Conservation (phyloP, 2,888 invertebrate species). For the Malacosoma neustria region DNA sequence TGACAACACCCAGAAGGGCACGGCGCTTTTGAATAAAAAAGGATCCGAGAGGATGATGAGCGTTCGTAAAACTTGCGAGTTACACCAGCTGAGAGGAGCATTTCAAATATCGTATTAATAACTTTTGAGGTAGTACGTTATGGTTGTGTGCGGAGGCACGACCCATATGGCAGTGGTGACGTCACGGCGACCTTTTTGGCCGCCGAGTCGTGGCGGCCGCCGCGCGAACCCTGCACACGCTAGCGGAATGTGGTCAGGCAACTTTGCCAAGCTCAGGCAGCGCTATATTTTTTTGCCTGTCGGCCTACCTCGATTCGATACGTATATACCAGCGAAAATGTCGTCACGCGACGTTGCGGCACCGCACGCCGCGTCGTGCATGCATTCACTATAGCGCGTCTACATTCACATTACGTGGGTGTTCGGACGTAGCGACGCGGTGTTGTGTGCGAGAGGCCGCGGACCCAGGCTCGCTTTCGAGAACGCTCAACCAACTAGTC, state of each 20-base stretch:
- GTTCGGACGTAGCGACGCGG: slow-evolving; percentile 48
- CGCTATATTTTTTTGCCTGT: slow-evolving; percentile 67
- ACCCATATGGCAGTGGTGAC: slow-evolving; percentile 63
- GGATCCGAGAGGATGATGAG: no score
- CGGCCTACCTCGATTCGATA: slow-evolving; percentile 68
- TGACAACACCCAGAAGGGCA: no score
- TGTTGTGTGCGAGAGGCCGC: slow-evolving; percentile 62
- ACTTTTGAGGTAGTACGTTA: slow-evolving; percentile 42
- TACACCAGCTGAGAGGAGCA: no score
- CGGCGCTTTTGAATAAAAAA: no score
- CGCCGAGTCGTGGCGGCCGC: slow-evolving; percentile 45
- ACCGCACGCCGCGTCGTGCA: slow-evolving; percentile 50
- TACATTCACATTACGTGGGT: slow-evolving; percentile 60
- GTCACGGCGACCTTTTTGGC: slow-evolving; percentile 72
- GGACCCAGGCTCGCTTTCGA: slow-evolving; percentile 67
- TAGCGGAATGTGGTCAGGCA: slow-evolving; percentile 69
- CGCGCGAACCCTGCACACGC: slow-evolving; percentile 52
- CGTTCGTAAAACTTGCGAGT: no score
- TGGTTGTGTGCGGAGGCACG: slow-evolving; percentile 41
- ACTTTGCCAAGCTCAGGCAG: slow-evolving; percentile 71
- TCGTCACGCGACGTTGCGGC: slow-evolving; percentile 76
- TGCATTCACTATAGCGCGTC: slow-evolving; percentile 61
- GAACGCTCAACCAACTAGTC: slow-evolving; percentile 71
- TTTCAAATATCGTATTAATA: no score
- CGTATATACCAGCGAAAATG: slow-evolving; percentile 74